Evolutionary conservation across 2,113 vertebrate genomes (phyloP).

Genomic region (Malurus alboscapulatus): DNA sequence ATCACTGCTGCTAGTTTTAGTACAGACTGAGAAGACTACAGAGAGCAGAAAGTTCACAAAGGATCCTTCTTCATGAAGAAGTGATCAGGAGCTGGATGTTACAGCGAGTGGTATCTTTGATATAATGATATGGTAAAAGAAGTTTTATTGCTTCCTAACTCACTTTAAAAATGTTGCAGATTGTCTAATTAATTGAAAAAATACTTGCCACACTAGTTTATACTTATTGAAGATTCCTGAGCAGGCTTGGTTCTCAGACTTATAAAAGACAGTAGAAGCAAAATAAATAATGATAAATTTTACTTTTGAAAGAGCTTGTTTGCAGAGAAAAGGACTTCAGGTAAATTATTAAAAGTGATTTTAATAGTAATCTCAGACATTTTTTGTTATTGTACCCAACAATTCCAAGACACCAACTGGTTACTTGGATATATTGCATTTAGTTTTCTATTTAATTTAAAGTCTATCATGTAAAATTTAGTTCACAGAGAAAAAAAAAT

Average conservation of each 20-base stretch:
- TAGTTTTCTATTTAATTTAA: neutral
- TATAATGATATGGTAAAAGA: neutral
- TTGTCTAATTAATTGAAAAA: neutral
- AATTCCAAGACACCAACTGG: neutral
- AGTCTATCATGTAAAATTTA: neutral
- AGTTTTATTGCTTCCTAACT: neutral
- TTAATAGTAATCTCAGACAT: neutral
- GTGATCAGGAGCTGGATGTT: neutral
- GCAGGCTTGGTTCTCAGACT: neutral
- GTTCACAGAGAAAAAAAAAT: neutral
- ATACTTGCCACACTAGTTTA: neutral
- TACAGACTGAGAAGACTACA: neutral
- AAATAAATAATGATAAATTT: neutral
- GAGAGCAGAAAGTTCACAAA: neutral
- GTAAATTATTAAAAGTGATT: neutral
- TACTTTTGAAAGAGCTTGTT: neutral
- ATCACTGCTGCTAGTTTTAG: neutral
- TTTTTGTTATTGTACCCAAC: neutral
- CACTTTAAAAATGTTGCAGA: neutral
- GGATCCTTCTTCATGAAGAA: neutral
- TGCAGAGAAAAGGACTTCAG: neutral
- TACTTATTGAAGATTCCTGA: neutral
- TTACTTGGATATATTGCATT: neutral
- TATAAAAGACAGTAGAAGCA: neutral
- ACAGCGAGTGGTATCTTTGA: neutral